phyloP scores from a whole-genome alignment of 1,140 invertebrate genomes.

The Argopecten irradians region DNA sequence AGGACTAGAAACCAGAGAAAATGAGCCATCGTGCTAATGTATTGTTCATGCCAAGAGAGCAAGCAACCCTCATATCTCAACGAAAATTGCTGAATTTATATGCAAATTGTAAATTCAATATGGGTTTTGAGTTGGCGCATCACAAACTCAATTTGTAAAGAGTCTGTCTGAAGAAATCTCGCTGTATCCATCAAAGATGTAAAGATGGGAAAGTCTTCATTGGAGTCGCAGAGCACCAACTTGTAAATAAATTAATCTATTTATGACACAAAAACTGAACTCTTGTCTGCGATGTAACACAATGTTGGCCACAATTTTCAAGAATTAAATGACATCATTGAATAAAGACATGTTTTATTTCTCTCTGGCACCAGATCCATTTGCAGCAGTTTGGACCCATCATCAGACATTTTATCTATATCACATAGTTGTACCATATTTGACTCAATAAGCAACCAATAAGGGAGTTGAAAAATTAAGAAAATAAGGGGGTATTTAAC shows the following conservation, averaged over 20 bases:
- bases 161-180: neutral
- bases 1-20: neutral
- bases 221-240: neutral
- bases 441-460: too few relatives aligned
- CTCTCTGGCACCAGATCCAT: neutral
- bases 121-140: conserved; percentile 14
- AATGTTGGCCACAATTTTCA: neutral
- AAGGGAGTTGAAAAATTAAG: too few relatives aligned
- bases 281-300: neutral
- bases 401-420: too few relatives aligned
- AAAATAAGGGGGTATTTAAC: too few relatives aligned
- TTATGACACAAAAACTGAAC: neutral
- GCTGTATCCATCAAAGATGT: neutral
- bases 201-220: neutral
- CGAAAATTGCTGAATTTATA: conserved; percentile 18
- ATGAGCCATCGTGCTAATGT: neutral
- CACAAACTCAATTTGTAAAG: neutral
- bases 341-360: neutral
- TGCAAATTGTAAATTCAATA: conserved; percentile 23
- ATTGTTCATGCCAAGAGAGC: conserved; percentile 5
- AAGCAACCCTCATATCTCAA: conserved; percentile 16
- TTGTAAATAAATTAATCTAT: neutral
- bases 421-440: too few relatives aligned
- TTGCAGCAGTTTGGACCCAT: too few relatives aligned
- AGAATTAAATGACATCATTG: neutral